A percentile compares a stretch with the other conserved stretches of the same genome.
These are phyloP conservation scores for Antennarius striatus DNA, from an alignment of 2,113 vertebrate genomes.

Conservation along the genomic window DNA sequence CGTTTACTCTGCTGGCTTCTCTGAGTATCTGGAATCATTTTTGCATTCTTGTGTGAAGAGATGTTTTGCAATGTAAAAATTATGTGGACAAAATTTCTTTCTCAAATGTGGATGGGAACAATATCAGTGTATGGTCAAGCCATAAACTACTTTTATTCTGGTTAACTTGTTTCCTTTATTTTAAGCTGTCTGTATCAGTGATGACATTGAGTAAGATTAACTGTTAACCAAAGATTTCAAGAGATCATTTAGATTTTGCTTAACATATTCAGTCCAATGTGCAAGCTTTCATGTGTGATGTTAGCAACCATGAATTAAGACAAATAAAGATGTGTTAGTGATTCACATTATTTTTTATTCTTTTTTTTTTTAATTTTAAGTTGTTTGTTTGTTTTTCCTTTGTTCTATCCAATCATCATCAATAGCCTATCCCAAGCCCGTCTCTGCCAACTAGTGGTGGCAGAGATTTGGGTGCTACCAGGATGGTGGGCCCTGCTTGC, in stretches of 20 bases:
- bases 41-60: too few relatives aligned
- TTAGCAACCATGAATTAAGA: too few relatives aligned
- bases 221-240: background rate
- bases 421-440: slow-evolving; percentile 76
- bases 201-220: too few relatives aligned
- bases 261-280: background rate
- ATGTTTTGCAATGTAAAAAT: too few relatives aligned
- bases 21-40: too few relatives aligned
- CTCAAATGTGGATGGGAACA: too few relatives aligned
- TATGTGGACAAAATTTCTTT: too few relatives aligned
- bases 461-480: slow-evolving; percentile 74
- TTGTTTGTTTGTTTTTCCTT: slow-evolving; percentile 29
- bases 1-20: too few relatives aligned
- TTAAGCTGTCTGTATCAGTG: too few relatives aligned
- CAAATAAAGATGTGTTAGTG: background rate
- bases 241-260: background rate
- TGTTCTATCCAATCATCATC: slow-evolving; percentile 45
- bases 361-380: background rate
- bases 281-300: background rate
- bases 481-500: slow-evolving; percentile 76
- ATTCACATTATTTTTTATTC: background rate
- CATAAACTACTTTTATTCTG: too few relatives aligned
- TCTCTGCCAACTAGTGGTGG: slow-evolving; percentile 72
- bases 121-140: too few relatives aligned
- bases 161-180: too few relatives aligned